These are phyloP conservation scores for Pelochelys cantorii DNA, from an alignment of 2,797 vertebrate species.

Conservation along the genomic window DNA sequence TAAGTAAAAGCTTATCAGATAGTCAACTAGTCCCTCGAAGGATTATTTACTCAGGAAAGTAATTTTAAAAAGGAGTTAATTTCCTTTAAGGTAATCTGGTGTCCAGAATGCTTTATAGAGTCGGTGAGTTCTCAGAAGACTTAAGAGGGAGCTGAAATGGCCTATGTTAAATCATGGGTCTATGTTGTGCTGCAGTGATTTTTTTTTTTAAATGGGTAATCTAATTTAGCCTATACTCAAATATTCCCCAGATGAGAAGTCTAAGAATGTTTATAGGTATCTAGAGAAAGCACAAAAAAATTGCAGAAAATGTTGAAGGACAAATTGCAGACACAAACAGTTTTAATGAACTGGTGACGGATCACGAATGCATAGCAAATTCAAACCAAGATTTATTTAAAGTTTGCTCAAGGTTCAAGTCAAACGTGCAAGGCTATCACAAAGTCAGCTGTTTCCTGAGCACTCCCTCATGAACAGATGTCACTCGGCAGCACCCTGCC, in stretches of 20 bases:
- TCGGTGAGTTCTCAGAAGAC: neutral
- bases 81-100: neutral
- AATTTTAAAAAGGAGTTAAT: accelerated
- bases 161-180: neutral
- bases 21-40: neutral
- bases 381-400: neutral
- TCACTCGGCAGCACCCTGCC: neutral
- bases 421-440: neutral
- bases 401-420: neutral
- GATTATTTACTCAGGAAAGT: accelerated
- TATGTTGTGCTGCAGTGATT: too few relatives aligned
- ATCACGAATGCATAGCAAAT: neutral
- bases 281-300: neutral
- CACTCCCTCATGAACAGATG: neutral
- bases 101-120: neutral
- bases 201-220: too few relatives aligned
- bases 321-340: neutral
- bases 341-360: neutral
- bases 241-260: too few relatives aligned
- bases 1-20: too few relatives aligned
- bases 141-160: neutral
- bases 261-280: neutral
- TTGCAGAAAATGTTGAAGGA: neutral
- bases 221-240: too few relatives aligned
- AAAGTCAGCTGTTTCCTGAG: neutral